These are phyloP conservation scores for Ophiothrix spiculata DNA, from an alignment of 35 echinoderm and acorn worm species.

Conservation along the genomic window DNA sequence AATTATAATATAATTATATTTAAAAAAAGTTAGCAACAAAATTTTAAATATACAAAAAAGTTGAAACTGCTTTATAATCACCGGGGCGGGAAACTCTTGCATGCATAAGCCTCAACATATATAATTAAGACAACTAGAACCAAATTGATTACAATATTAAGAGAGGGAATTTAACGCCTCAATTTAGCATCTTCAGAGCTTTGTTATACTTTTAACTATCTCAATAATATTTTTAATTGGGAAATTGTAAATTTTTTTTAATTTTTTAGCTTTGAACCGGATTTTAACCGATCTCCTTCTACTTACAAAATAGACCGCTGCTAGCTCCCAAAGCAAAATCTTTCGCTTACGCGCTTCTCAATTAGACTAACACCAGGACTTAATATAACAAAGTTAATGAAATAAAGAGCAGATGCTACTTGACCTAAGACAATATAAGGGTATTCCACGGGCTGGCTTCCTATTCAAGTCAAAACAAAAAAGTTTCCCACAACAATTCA, in stretches of 20 bases:
- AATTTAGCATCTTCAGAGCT: slow-evolving; percentile 80
- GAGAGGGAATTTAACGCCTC: slow-evolving; percentile 44
- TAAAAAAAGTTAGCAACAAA: not conserved
- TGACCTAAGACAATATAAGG: slow-evolving; percentile 59
- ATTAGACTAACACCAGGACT: slow-evolving; percentile 12
- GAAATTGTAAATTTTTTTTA: too few relatives aligned
- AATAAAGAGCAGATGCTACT: slow-evolving; percentile 42
- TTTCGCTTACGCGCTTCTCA: slow-evolving; percentile 29
- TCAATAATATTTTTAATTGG: slow-evolving; percentile 51
- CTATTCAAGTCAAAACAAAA: slow-evolving; percentile 62
- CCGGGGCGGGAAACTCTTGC: slow-evolving; percentile 22
- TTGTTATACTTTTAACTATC: slow-evolving; percentile 67
- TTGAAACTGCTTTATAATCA: not conserved
- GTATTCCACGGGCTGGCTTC: slow-evolving; percentile 66
- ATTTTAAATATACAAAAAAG: not conserved
- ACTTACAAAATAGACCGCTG: not conserved
- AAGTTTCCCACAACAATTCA: slow-evolving; percentile 36
- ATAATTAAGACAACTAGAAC: slow-evolving; percentile 51
- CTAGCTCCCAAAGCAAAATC: not conserved
- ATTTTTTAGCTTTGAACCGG: slow-evolving; percentile 6
- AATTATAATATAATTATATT: slow-evolving; percentile 1
- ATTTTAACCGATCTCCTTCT: not conserved
- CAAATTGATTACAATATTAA: slow-evolving; percentile 64
- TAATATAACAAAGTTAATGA: slow-evolving; percentile 30
- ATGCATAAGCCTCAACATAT: slow-evolving; percentile 43